These are phyloP conservation scores for Pipistrellus kuhlii DNA, from an alignment of 2,797 vertebrate species.

Conservation along the genomic window DNA sequence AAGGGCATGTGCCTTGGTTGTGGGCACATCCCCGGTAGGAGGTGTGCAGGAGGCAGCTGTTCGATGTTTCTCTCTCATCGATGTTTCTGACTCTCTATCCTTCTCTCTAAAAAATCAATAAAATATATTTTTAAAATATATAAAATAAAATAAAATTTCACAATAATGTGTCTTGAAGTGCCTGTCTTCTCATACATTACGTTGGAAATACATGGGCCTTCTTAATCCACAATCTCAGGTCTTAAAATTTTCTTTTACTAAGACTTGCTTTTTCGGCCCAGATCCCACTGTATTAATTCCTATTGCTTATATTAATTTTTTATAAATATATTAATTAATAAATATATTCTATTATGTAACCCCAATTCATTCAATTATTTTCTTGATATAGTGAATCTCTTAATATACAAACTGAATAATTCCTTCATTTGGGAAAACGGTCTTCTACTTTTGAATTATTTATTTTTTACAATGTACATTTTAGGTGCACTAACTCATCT, in stretches of 20 bases:
- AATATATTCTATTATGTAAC: neutral
- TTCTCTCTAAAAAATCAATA: no score
- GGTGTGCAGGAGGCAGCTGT: no score
- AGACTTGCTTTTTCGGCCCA: neutral
- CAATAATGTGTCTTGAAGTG: neutral
- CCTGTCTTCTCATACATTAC: neutral
- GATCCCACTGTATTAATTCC: neutral
- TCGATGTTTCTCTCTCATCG: no score
- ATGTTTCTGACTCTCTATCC: no score
- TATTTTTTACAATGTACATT: neutral
- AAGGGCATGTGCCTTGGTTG: no score
- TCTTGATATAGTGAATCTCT: neutral
- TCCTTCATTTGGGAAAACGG: neutral
- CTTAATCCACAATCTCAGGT: neutral
- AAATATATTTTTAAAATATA: no score
- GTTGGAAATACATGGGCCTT: neutral
- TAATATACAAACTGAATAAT: neutral
- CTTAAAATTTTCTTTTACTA: slow-evolving; percentile 17
- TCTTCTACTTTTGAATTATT: neutral
- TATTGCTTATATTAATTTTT: slow-evolving; percentile 16
- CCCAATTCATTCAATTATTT: neutral
- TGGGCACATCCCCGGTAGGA: no score
- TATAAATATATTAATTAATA: neutral
- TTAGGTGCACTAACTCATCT: neutral
- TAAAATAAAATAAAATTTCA: slow-evolving; percentile 10